A percentile compares a stretch with the other conserved stretches of the same genome.
Conservation (phyloP, 2,113 vertebrate species). For the Lampris megalopsis region DNA sequence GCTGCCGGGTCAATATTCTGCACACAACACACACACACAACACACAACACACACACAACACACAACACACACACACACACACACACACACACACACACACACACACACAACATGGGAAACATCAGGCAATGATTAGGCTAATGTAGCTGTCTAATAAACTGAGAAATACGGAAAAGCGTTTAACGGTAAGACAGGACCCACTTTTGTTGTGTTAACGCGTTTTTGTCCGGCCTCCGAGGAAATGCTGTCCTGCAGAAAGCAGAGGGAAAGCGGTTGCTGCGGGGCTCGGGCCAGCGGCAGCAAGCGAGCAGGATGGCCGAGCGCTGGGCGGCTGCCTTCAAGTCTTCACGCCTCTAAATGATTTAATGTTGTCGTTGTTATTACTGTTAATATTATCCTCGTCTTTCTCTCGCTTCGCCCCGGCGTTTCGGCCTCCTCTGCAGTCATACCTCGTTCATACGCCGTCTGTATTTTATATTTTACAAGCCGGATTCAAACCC, state of each 20-base stretch:
- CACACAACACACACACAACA: too few species aligned
- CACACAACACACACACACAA: conserved; percentile 23
- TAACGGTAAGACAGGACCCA: conserved; percentile 59
- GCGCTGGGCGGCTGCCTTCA: conserved; percentile 47
- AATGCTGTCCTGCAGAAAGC: conserved; percentile 62
- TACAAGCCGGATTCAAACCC: too few species aligned
- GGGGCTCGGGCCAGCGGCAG: conserved; percentile 61
- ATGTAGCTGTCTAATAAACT: conserved; percentile 64
- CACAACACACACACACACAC: conserved; percentile 1
- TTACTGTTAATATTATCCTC: conserved; percentile 49
- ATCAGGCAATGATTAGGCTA: conserved; percentile 67
- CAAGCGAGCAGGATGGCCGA: conserved; percentile 45
- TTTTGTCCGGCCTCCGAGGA: conserved; percentile 65
- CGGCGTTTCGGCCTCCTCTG: conserved; percentile 17
- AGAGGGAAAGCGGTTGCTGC: conserved; percentile 74
- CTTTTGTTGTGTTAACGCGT: conserved; percentile 64
- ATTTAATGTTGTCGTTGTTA: conserved; percentile 60
- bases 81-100: neutral
- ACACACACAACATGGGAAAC: conserved; percentile 41
- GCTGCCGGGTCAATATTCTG: conserved; percentile 45
- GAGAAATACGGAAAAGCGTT: conserved; percentile 59
- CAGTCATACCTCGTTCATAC: conserved; percentile 39
- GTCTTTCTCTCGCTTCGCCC: conserved; percentile 42
- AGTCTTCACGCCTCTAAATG: too few species aligned
- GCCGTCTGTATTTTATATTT: too few species aligned